Evolutionary conservation across 2,888 invertebrate genomes (phyloP).

Genomic region (Punctoribates punctum): DNA sequence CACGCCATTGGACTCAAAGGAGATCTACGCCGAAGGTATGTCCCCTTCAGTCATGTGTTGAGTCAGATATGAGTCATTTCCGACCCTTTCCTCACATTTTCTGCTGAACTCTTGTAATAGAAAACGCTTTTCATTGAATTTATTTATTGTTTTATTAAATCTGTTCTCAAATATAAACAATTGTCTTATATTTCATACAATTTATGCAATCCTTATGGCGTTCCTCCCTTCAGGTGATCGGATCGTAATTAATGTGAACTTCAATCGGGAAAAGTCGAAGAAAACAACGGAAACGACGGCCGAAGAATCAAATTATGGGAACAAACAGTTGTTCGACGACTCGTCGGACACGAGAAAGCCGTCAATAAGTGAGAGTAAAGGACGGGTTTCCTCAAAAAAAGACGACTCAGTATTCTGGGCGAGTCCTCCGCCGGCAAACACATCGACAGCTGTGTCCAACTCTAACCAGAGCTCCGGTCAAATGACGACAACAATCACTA

Average conservation of each 20-base stretch:
- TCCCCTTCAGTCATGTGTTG: background rate
- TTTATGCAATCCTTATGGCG: background rate
- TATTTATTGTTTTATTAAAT: too few species aligned
- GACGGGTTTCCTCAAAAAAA: background rate
- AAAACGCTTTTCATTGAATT: too few species aligned
- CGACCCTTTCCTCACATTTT: too few species aligned
- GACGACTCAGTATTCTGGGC: constrained; percentile 16
- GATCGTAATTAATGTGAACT: constrained; percentile 86
- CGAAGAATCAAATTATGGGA: background rate
- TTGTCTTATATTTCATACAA: background rate
- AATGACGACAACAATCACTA: background rate
- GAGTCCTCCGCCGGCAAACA: background rate
- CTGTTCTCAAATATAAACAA: too few species aligned
- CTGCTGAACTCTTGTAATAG: too few species aligned
- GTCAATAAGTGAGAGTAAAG: background rate
- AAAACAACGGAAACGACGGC: background rate
- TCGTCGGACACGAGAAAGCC: background rate
- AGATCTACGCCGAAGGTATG: constrained; percentile 79
- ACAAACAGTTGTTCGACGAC: background rate
- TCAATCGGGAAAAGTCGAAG: constrained; percentile 52
- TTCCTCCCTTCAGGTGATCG: constrained; percentile 60
- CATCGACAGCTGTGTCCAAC: background rate
- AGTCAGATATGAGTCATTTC: too few species aligned
- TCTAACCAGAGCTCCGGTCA: background rate
- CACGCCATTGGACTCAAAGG: constrained; percentile 60